These are phyloP conservation scores for Anagyrus pseudococci DNA, from an alignment of 2,888 invertebrate species.

Conservation along the genomic window DNA sequence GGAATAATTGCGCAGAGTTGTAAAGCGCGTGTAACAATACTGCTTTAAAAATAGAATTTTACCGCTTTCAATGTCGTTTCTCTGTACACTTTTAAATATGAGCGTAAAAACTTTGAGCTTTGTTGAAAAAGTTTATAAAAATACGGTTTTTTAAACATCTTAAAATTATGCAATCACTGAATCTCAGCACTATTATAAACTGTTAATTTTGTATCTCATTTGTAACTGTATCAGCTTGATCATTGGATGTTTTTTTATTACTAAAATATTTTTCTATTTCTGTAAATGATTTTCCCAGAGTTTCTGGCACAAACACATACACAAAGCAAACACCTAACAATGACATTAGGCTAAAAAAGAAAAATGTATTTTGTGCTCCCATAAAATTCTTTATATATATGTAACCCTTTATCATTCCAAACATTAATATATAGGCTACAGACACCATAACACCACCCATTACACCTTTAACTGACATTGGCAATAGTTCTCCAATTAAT, in stretches of 20 bases:
- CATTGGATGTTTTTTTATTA: slow-evolving; percentile 1
- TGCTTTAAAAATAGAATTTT: too few species aligned
- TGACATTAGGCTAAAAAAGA: slow-evolving; percentile 62
- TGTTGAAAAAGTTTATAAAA: too few species aligned
- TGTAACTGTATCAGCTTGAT: background rate
- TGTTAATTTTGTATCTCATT: background rate
- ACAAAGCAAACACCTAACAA: slow-evolving; percentile 62
- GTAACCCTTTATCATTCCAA: slow-evolving; percentile 64
- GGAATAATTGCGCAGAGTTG: too few species aligned
- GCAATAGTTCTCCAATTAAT: slow-evolving; percentile 65
- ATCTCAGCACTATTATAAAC: too few species aligned
- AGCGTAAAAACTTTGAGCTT: too few species aligned
- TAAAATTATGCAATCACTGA: too few species aligned
- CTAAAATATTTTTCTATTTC: slow-evolving; percentile 65
- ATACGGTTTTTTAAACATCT: too few species aligned
- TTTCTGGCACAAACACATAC: slow-evolving; percentile 66
- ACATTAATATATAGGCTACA: slow-evolving; percentile 66
- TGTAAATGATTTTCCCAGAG: slow-evolving; percentile 65
- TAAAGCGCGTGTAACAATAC: too few species aligned
- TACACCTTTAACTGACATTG: slow-evolving; percentile 64
- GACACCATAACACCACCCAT: slow-evolving; percentile 65
- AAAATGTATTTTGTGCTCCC: slow-evolving; percentile 62
- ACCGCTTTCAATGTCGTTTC: too few species aligned
- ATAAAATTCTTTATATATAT: slow-evolving; percentile 61
- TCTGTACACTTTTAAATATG: too few species aligned